Base-by-base conservation (phyloP, 2,797 vertebrate genomes). In the Pogonophryne albipinna region DNA sequence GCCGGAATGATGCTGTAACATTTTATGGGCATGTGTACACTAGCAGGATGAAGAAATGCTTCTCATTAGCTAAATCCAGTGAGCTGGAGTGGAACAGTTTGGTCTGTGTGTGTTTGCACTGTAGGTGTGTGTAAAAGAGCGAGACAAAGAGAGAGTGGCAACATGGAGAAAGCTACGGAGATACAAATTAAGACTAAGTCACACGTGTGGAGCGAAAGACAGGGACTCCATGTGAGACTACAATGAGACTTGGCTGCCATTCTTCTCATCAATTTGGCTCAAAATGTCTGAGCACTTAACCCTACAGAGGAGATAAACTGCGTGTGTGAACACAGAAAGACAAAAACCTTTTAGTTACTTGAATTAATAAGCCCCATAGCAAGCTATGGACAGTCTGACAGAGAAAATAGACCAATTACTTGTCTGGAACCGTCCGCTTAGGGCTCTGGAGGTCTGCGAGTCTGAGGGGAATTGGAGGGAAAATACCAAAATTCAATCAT, bases 271-370 rank as follows among this genome's bases (percentile, higher is more conserved):
- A 88, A 92, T 94, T 91, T 92, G 79, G 91, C 77, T 84, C 86
- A 64, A 70, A 71, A 88, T 87, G 88, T 92, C 84, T 31, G 83
- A 85, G 84, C 78, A 84, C 74, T 87, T 88, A 86, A 78, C 51
- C 86, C 70, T 90, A 82, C 73, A 79, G 71, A 77, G 78, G 87
- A 91, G 93, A 94, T 92, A 93, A 95, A 94, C 91, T 79, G 79
- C 3, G n/a, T 0, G 1, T 52, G 56, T 46, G 14, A 14, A 17
- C 47, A 57, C 1, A 23, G 17, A 38, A 38, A 38, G 7, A 38
- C 34, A 38, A 41, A 68, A 66, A 79, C 83, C 44, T 94, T 91
- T 80, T 78, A 79, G 87, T 77, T 80, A 90, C 90, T 94, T 91
- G 77, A 87, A 91, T 89, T 90, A 91, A 89, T 86, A 90, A 85